Conservation (phyloP, 2,888 invertebrate species). For the Syrphus vitripennis region DNA sequence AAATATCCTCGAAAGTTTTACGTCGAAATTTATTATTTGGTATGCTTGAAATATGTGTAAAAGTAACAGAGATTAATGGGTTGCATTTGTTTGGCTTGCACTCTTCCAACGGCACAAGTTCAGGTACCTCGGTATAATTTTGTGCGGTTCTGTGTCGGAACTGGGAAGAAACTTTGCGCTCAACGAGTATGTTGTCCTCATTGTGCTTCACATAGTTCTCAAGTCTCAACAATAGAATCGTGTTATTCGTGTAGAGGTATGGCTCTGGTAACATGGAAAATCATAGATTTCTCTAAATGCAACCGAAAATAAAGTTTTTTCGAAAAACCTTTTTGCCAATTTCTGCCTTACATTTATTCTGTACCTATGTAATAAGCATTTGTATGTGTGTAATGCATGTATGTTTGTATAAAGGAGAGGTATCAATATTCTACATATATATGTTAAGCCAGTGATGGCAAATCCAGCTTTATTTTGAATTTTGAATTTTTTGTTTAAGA, state of each 20-base stretch:
- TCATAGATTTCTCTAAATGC: conserved; percentile 60
- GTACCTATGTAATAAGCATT: not conserved
- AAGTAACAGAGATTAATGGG: conserved; percentile 69
- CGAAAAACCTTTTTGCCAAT: not conserved
- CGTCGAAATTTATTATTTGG: conserved; percentile 71
- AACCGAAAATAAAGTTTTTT: conserved; percentile 51
- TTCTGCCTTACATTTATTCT: not conserved
- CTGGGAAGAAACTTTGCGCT: conserved; percentile 9
- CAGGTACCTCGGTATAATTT: conserved; percentile 1
- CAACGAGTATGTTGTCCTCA: not conserved
- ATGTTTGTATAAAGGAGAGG: not conserved
- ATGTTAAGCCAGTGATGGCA: too few relatives aligned
- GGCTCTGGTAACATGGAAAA: conserved; percentile 37
- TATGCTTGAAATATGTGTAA: conserved; percentile 70
- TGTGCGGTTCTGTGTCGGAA: conserved; percentile 14
- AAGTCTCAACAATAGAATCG: conserved; percentile 55
- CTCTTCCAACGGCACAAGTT: not conserved
- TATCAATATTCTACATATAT: too few relatives aligned
- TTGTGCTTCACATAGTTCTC: not conserved
- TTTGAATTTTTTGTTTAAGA: too few relatives aligned
- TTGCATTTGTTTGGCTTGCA: conserved; percentile 70
- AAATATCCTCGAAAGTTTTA: conserved; percentile 64
- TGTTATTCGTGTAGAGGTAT: conserved; percentile 1
- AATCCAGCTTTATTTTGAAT: too few relatives aligned
- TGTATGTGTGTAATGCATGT: not conserved